Base-by-base conservation (phyloP, 2,888 invertebrate species). In the Anorthoa munda region DNA sequence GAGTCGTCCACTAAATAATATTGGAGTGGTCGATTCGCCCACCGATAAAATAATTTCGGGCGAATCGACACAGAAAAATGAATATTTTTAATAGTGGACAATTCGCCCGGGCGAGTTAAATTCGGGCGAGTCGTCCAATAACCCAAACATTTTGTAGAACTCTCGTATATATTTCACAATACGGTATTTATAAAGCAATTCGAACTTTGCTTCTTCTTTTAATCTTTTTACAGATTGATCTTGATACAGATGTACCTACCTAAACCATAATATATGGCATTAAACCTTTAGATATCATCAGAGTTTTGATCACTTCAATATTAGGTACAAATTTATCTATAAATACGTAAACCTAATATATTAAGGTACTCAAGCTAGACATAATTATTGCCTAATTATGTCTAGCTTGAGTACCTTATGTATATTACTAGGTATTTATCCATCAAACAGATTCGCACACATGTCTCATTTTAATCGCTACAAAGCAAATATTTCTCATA, bases 401-500 rank as follows among this genome's bases (percentile, higher is more conserved):
- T 68, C 31, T 46, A 18, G n/a, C 18, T 71, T 23, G 13, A 48
- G 45, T 60, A 21, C 60, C 21, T 60, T 2, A 48, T 26, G 26
- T 71, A 78, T 53, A 59, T 18, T 18, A 59, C 17, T n/a, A 66
- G 23, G 0, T 39, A 55, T 15, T 2, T 46, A 70, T 45, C 21
- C 48, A 48, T 59, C 46, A 60, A 70, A 60, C 51, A 48, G 13
- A 60, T 48, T 50, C 50, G 13, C 55, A 48, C 45, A 51, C 31
- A 26, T 65, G 51, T 45, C 60, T 11, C 26, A 53, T 50, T 75
- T n/a, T 60, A 21, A 59, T 64, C 59, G 53, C 26, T 26, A 50
- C 56, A 77, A 56, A 70, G 45, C 50, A 21, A 45, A 17, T 60
- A 65, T 51, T 72, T 51, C 46, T 78, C 58, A 31, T 68, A 69